Conservation (phyloP, 1,140 invertebrate species). For the Aphelenchoides avenae region DNA sequence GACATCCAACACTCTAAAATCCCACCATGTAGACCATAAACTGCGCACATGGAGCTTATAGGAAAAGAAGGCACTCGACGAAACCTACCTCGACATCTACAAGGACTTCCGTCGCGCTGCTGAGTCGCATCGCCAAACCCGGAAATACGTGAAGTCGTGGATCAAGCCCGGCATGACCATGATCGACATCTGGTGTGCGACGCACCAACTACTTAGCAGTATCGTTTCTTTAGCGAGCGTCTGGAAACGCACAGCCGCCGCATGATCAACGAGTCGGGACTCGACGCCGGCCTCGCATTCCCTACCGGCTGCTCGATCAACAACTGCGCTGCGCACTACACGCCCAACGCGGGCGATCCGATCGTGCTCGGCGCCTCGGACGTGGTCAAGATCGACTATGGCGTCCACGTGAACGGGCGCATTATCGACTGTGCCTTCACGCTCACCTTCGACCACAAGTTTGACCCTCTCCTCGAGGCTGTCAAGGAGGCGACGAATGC, state of each 20-base stretch:
- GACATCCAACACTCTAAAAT: too few relatives aligned
- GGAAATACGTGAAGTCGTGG: constrained; percentile 80
- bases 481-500: constrained; percentile 96
- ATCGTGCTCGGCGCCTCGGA: constrained; percentile 92
- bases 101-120: constrained; percentile 89
- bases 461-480: constrained; percentile 88
- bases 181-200: constrained; percentile 83
- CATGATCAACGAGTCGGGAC: constrained; percentile 87
- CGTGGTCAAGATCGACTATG: constrained; percentile 94
- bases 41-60: too few relatives aligned
- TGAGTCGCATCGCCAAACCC: constrained; percentile 89
- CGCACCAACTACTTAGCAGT: too few relatives aligned
- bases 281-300: constrained; percentile 93
- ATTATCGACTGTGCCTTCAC: constrained; percentile 99
- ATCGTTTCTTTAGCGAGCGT: constrained; percentile 69
- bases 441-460: constrained; percentile 89
- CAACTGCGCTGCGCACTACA: constrained; percentile 98
- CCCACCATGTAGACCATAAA: too few relatives aligned
- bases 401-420: constrained; percentile 93
- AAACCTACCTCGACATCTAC: constrained; percentile 73
- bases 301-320: constrained; percentile 97
- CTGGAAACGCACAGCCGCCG: constrained; percentile 83
- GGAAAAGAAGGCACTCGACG: constrained; percentile 74
- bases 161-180: constrained; percentile 98
- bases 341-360: constrained; percentile 92